These are phyloP conservation scores for Chelonoidis abingdonii DNA, from an alignment of 2,113 vertebrate genomes.

Conservation along the genomic window DNA sequence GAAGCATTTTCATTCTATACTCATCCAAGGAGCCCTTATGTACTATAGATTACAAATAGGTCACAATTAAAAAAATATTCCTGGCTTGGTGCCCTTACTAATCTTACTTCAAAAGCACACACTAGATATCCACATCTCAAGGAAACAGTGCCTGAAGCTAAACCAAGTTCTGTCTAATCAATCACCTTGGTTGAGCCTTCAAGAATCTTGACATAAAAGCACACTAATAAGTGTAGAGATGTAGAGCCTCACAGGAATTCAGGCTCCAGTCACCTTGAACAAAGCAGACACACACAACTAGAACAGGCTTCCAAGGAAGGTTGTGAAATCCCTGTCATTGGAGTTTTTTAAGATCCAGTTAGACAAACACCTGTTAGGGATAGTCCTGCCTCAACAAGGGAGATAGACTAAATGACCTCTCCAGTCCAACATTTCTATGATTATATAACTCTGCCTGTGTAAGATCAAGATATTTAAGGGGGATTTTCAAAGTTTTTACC, in stretches of 20 bases:
- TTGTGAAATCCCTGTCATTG: not conserved
- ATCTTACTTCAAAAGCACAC: not conserved
- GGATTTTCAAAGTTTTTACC: not conserved
- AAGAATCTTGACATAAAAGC: not conserved
- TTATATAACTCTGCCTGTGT: not conserved
- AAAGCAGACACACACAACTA: not conserved
- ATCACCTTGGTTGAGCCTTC: not conserved
- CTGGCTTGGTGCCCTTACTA: not conserved
- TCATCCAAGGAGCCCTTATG: not conserved
- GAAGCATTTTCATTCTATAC: not conserved
- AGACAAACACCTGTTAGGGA: not conserved
- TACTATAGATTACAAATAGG: not conserved
- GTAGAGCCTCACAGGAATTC: conserved; percentile 7
- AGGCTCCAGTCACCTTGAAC: not conserved
- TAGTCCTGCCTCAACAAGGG: not conserved
- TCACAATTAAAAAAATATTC: not conserved
- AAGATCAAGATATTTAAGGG: not conserved
- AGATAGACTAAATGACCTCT: not conserved
- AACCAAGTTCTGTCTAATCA: not conserved
- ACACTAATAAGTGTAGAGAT: not conserved
- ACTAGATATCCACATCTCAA: not conserved
- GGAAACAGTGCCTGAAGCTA: not conserved
- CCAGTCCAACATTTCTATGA: not conserved
- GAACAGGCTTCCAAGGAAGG: not conserved
- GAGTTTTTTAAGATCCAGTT: not conserved